Percentiles rank a stretch among this genome's conserved stretches.
These are phyloP conservation scores for Rhagonycha lutea DNA, from an alignment of 2,888 invertebrate species.

Conservation along the genomic window DNA sequence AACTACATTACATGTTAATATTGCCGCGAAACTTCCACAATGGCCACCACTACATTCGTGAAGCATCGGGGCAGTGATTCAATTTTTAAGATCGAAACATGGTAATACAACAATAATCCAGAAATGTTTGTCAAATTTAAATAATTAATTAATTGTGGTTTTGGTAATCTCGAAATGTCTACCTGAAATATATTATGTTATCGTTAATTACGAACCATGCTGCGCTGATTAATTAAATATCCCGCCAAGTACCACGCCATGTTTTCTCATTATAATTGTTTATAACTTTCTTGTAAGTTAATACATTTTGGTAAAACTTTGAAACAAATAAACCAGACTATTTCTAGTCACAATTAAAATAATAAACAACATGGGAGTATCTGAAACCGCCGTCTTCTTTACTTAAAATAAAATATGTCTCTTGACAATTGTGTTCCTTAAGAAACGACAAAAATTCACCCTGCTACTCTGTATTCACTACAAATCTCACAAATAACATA, in stretches of 20 bases:
- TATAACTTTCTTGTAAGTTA: neutral
- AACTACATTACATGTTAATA: too few species aligned
- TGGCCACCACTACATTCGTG: too few species aligned
- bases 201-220: neutral
- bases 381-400: neutral
- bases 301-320: neutral
- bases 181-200: neutral
- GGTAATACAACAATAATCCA: too few species aligned
- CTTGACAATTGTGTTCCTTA: neutral
- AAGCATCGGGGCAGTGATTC: too few species aligned
- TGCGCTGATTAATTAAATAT: neutral
- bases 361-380: neutral
- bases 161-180: neutral
- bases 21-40: too few species aligned
- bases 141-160: neutral
- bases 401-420: neutral
- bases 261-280: neutral
- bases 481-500: neutral
- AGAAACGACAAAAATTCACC: neutral
- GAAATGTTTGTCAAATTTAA: neutral
- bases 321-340: neutral
- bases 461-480: neutral
- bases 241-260: neutral
- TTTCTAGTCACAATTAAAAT: neutral
- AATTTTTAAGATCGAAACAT: too few species aligned